Percentiles rank a stretch among this genome's conserved stretches.
Conservation (phyloP, 2,888 invertebrate genomes). For the Strigamia maritima region DNA sequence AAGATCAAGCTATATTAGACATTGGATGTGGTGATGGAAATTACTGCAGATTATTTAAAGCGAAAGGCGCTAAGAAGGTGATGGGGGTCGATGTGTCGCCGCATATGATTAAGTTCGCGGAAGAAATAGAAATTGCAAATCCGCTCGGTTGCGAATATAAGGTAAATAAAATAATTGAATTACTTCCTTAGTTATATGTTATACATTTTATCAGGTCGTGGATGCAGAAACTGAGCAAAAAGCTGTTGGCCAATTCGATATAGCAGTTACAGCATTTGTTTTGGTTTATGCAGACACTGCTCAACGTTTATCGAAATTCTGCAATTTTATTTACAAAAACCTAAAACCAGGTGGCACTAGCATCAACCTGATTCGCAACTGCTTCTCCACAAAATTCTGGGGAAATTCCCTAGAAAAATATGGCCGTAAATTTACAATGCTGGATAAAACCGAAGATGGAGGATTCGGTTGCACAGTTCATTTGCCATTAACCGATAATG, state of each 20-base stretch:
- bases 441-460: background rate
- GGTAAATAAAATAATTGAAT: background rate
- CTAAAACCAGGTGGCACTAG: background rate
- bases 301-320: background rate
- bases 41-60: background rate
- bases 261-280: background rate
- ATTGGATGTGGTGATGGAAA: background rate
- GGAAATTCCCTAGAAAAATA: background rate
- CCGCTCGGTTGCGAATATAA: background rate
- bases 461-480: background rate
- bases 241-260: background rate
- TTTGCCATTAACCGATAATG: background rate
- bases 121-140: background rate
- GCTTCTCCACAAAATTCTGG: background rate
- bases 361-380: background rate
- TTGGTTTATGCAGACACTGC: conserved; percentile 1
- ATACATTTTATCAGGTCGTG: background rate
- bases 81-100: background rate
- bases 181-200: background rate
- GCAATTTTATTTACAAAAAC: background rate
- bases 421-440: background rate
- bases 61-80: background rate
- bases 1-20: background rate
- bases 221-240: background rate
- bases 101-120: background rate